A percentile compares a stretch with the other conserved stretches of the same genome.
These are phyloP conservation scores for Calosoma granatense DNA, from an alignment of 1,140 invertebrate species.

Conservation along the genomic window DNA sequence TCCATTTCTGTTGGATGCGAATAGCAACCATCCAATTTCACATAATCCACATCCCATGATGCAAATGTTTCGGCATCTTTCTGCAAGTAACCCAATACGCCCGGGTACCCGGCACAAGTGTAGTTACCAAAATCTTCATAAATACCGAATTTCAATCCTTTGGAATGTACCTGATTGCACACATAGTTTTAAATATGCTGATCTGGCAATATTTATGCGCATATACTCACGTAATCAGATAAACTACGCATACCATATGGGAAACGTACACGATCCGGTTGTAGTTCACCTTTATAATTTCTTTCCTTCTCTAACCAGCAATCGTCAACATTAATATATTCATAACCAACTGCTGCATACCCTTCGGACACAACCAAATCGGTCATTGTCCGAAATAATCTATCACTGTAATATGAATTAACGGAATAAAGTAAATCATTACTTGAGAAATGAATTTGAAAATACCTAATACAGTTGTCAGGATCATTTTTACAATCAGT, in stretches of 20 bases:
- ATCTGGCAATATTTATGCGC: conserved; percentile 5
- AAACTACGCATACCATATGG: conserved; percentile 86
- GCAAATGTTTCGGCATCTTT: conserved; percentile 86
- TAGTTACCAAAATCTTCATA: conserved; percentile 95
- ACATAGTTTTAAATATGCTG: conserved; percentile 13
- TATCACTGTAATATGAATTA: conserved; percentile 57
- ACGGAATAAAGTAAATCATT: conserved; percentile 3
- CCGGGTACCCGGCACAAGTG: conserved; percentile 93
- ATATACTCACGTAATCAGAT: conserved; percentile 75
- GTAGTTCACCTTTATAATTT: conserved; percentile 62
- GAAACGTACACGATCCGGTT: conserved; percentile 78
- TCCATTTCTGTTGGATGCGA: conserved; percentile 75
- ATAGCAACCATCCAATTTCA: conserved; percentile 95
- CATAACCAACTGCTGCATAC: conserved; percentile 80
- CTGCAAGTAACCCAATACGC: conserved; percentile 75
- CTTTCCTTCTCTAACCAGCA: conserved; percentile 85
- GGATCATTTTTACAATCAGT: conserved; percentile 88
- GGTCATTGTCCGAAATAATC: conserved; percentile 84
- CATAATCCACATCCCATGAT: conserved; percentile 94
- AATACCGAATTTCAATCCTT: conserved; percentile 92
- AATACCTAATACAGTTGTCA: conserved; percentile 83
- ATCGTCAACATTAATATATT: conserved; percentile 92
- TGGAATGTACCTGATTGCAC: conserved; percentile 70
- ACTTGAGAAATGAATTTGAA: background rate
- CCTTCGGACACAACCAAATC: conserved; percentile 82